Percentiles rank a stretch among this genome's conserved stretches.
Conservation (phyloP, 2,888 invertebrate genomes). For the Clunio marinus region DNA sequence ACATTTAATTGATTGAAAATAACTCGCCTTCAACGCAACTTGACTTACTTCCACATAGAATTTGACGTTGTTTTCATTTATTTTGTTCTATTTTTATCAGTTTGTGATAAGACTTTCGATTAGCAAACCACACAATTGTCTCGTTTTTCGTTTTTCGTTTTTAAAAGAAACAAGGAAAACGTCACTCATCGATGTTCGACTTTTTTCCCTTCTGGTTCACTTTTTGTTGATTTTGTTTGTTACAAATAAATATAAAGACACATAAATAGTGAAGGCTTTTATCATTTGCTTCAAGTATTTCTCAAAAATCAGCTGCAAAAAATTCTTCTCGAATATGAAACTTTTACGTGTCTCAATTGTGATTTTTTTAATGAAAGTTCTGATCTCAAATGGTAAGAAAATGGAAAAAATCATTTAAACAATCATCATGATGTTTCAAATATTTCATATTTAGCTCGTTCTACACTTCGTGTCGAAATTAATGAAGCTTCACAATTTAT, state of each 20-base stretch:
- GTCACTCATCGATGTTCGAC: too few relatives aligned
- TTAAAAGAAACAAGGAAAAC: too few relatives aligned
- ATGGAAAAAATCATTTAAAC: neutral
- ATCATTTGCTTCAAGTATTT: neutral
- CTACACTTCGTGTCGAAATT: conserved; percentile 7
- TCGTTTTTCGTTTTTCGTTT: neutral
- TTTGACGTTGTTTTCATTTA: neutral
- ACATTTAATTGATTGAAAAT: too few relatives aligned
- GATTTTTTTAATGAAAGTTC: conserved; percentile 1
- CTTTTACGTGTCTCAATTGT: neutral
- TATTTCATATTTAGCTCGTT: conserved; percentile 5
- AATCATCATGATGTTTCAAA: neutral
- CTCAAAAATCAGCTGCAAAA: neutral
- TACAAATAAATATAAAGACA: neutral
- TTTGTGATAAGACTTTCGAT: neutral
- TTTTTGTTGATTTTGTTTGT: too few relatives aligned
- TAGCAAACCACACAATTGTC: neutral
- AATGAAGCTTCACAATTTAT: neutral
- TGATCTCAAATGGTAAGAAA: conserved; percentile 19
- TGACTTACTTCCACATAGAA: too few relatives aligned
- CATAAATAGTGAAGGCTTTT: neutral
- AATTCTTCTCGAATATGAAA: conserved; percentile 8
- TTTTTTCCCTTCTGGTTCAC: too few relatives aligned
- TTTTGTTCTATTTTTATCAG: neutral
- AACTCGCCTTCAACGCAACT: too few relatives aligned